Percentiles rank a stretch among this genome's conserved stretches.
Conservation (phyloP, 2,888 invertebrate genomes). For the Clivina fossor region DNA sequence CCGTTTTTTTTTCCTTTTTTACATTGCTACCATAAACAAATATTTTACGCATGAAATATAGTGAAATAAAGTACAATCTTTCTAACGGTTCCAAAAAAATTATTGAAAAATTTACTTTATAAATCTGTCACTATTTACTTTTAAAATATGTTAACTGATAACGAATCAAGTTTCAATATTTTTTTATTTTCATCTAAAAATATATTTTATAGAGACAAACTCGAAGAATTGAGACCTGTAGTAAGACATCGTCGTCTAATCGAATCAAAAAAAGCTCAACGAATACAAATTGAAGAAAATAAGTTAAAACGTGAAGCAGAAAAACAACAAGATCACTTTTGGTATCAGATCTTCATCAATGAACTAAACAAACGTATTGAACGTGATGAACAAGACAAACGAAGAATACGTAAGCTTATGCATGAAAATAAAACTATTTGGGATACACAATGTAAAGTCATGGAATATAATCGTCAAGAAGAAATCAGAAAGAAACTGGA, state of each 20-base stretch:
- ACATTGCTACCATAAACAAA: too few species aligned
- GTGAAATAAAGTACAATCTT: too few species aligned
- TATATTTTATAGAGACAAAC: slow-evolving; percentile 43
- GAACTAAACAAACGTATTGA: slow-evolving; percentile 58
- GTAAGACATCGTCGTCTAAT: slow-evolving; percentile 54
- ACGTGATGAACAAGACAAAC: slow-evolving; percentile 57
- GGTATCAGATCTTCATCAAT: slow-evolving; percentile 62
- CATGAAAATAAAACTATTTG: slow-evolving; percentile 49
- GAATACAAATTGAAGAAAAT: slow-evolving; percentile 65
- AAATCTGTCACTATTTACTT: too few species aligned
- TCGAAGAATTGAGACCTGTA: slow-evolving; percentile 56
- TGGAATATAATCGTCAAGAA: slow-evolving; percentile 46
- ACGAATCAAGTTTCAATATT: too few species aligned
- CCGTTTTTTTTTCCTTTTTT: too few species aligned
- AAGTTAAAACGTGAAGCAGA: slow-evolving; percentile 57
- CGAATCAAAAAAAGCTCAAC: slow-evolving; percentile 58
- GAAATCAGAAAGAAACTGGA: slow-evolving; percentile 43
- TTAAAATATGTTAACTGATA: too few species aligned
- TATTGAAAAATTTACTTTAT: too few species aligned
- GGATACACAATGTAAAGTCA: slow-evolving; percentile 48
- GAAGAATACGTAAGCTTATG: slow-evolving; percentile 52
- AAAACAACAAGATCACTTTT: slow-evolving; percentile 61
- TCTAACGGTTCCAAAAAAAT: too few species aligned
- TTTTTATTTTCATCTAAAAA: not conserved
- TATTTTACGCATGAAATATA: too few species aligned